Percentiles rank a stretch among this genome's conserved stretches.
Conservation (phyloP, 2,797 vertebrate genomes). For the Xenopus petersii region DNA sequence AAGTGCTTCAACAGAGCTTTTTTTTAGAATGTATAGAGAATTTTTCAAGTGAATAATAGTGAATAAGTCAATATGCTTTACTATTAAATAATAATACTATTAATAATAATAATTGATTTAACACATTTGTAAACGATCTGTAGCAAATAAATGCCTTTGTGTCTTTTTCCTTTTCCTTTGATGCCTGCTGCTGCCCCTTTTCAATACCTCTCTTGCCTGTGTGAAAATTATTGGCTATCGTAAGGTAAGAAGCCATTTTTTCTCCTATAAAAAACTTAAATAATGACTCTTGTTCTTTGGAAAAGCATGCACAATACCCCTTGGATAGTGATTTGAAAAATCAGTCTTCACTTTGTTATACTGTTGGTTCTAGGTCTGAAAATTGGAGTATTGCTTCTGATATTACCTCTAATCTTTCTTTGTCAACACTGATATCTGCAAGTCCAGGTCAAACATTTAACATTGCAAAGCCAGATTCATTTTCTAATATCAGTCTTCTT, state of each 20-base stretch:
- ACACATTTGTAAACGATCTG: constrained; percentile 51
- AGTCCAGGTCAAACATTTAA: constrained; percentile 51
- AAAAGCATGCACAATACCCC: constrained; percentile 39
- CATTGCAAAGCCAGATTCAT: constrained; percentile 23
- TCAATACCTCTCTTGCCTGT: constrained; percentile 49
- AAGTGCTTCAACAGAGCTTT: too few relatives aligned
- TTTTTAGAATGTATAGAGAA: too few relatives aligned
- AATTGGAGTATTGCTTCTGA: background rate
- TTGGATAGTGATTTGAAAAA: constrained; percentile 57
- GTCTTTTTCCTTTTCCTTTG: constrained; percentile 54
- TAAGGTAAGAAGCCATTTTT: constrained; percentile 98
- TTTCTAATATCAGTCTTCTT: constrained; percentile 58
- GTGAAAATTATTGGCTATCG: constrained; percentile 87
- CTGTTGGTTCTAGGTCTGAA: constrained; percentile 53
- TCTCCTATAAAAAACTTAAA: constrained; percentile 67
- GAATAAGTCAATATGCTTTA: too few relatives aligned
- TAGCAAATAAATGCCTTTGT: constrained; percentile 93
- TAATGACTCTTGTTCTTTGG: constrained; percentile 22
- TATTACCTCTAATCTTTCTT: constrained; percentile 29
- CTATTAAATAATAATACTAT: background rate
- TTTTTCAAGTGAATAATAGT: too few relatives aligned
- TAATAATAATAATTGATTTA: constrained; percentile 8
- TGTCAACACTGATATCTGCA: constrained; percentile 56
- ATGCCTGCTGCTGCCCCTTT: constrained; percentile 57
- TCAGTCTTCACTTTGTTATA: constrained; percentile 35